These are phyloP conservation scores for Pipistrellus pygmaeus DNA, from an alignment of 2,797 vertebrate species.

Conservation along the genomic window DNA sequence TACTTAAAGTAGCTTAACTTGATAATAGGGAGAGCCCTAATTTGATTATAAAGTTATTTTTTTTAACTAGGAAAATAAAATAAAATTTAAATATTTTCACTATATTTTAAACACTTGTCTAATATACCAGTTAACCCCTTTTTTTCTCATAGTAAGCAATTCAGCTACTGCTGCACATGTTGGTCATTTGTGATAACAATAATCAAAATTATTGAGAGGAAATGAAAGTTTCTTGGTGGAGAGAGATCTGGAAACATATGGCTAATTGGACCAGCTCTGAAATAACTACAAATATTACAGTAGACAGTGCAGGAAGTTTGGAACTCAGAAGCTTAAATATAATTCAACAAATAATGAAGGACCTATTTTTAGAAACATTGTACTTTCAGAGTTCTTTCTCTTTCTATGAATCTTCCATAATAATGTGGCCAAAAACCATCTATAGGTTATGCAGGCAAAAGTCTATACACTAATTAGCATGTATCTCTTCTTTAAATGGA, in stretches of 20 bases:
- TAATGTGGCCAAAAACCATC: not conserved
- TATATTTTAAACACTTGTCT: not conserved
- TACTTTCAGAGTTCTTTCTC: not conserved
- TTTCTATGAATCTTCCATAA: not conserved
- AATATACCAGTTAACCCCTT: not conserved
- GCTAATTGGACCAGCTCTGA: not conserved
- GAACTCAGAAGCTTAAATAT: not conserved
- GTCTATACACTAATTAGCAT: not conserved
- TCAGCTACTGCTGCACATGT: not conserved
- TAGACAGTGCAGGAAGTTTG: not conserved
- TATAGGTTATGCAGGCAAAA: not conserved
- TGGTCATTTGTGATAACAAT: conserved; percentile 21
- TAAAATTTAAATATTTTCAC: not conserved
- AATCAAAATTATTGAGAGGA: conserved; percentile 31
- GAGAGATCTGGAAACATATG: not conserved
- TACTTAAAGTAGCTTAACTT: not conserved
- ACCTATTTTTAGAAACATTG: not conserved
- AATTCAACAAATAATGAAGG: not conserved
- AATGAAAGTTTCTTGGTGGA: conserved; percentile 29
- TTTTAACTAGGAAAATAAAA: not conserved
- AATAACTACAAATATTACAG: not conserved
- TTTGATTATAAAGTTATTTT: not conserved
- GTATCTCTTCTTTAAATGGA: not conserved
- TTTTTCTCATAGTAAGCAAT: not conserved
- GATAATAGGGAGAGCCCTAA: not conserved